Base-by-base conservation (phyloP, 37 sponge, comb jelly and placozoan genomes). In the Halichondria panicea region DNA sequence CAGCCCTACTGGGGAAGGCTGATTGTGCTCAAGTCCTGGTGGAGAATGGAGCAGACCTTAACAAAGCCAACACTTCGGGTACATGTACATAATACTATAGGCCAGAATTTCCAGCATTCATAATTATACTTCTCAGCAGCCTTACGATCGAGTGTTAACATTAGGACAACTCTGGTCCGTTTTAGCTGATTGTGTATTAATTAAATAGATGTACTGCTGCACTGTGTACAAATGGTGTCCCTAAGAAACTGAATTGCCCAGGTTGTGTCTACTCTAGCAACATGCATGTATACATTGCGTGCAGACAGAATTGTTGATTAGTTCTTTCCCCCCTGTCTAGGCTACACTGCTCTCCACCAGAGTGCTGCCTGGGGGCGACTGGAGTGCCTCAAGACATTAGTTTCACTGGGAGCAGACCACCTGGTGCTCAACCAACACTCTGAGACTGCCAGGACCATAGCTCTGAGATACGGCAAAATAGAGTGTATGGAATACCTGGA, bases 361-460 rank as follows among this genome's bases (percentile, higher is more conserved):
- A 58, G 85, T 57, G 88, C 82, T 2, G 61, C 71, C 9, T 95
- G 95, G 95, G 95, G 95, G 19, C 70, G 68, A 2, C 43, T 91
- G 71, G 70, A 65, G 5, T 78, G 87, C 61, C 44, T 91, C 63
- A 76, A 65, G 60, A 66, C 75, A 19, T 87, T 95, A 28, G 79
- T 88, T 1, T 8, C 39, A 1, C 31, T 27, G 19, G 95, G 95
- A 42, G 89, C 84, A 1, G 66, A 81, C 61, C 64, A 54, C 37
- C 28, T 33, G 6, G 18, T 68, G 22, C 37, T 4, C 46, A 95
- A 80, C 22, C 13, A 44, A 30, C 74, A 81, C 61, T 39, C 46
- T 2, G 95, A 95, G 70, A 85, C 83, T 55, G 70, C 89, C 11
- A 66, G 55, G 21, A 82, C 91, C 39, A 4, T 88, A 22, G 92